phyloP scores from a whole-genome alignment of 2,888 invertebrate genomes.

The Chymomyza fuscimana region DNA sequence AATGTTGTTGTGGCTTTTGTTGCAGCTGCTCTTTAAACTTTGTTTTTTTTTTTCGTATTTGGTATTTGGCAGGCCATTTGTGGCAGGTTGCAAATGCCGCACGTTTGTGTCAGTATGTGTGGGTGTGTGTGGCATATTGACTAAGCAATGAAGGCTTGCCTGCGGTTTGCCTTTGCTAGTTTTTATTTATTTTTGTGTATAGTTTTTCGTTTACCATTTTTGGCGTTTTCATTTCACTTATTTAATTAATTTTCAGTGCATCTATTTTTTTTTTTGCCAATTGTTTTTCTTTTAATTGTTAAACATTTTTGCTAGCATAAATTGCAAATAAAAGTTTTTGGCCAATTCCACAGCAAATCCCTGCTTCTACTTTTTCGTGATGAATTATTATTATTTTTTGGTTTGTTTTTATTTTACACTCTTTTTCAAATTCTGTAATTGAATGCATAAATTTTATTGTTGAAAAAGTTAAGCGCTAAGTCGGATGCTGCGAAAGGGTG shows the following conservation, averaged over 20 bases:
- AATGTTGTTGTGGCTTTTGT: constrained; percentile 25
- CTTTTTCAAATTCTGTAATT: constrained; percentile 57
- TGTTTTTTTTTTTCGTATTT: constrained; percentile 10
- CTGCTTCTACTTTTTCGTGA: background rate
- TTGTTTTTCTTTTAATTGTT: constrained; percentile 1
- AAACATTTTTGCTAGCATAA: background rate
- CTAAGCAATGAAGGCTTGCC: constrained; percentile 27
- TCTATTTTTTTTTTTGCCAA: constrained; percentile 2
- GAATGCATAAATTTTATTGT: constrained; percentile 68
- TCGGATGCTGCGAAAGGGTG: constrained; percentile 7
- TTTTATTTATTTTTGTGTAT: background rate
- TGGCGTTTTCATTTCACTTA: constrained; percentile 26
- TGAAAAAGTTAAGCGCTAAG: constrained; percentile 41
- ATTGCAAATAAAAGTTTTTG: background rate
- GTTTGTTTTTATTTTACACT: constrained; percentile 21
- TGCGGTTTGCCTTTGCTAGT: constrained; percentile 16
- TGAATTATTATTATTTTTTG: constrained; percentile 16
- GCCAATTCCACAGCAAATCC: background rate
- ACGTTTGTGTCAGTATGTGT: constrained; percentile 1
- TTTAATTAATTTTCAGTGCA: constrained; percentile 49
- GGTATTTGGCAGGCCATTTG: constrained; percentile 31
- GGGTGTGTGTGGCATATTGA: constrained; percentile 18
- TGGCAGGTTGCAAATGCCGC: background rate
- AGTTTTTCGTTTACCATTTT: background rate
- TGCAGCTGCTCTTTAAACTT: constrained; percentile 50